Base-by-base conservation (phyloP, 2,113 vertebrate species). In the Anser cygnoides region DNA sequence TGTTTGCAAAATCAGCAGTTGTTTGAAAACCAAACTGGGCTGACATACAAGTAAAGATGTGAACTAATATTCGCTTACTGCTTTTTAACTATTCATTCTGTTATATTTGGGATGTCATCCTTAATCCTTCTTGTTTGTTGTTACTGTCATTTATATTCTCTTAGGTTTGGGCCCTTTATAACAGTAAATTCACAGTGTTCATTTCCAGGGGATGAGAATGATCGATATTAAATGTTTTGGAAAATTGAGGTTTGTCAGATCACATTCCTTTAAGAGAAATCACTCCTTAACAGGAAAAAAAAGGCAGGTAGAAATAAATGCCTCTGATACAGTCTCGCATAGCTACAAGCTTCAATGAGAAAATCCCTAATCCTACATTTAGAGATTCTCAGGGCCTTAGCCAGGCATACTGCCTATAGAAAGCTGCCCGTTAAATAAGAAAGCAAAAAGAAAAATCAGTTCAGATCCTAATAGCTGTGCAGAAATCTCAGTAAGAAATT, bases 251-350 rank as follows among this genome's bases (percentile, higher is more conserved):
- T 92, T 88, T 76, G 46, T 92, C 55, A 55, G 59, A 55, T 55
- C 1, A 1, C 35, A 31, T 84, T 93, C 37, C 26, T 85, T 28
- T 50, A 75, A 81, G 31, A 87, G 31, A 33, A 78, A 80, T 83
- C 3, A 4, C 26, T 37, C 20, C 31, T 75, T 72, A 87, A 62
- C 13, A 76, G 39, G 26, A 33, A 33, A 62, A 39, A 43, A 57
- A n/a, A 6, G 7, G 2, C 7, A 7, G 1, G 12, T 2, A 9
- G 29, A 7, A 49, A 18, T 18, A n/a, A 26, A 16, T 21, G 25
- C 33, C 15, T 90, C 21, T 46, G 62, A 58, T 87, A 67, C 19
- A 61, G 35, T 54, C 93, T 70, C 61, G 11, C 10, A 7, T 61
- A 84, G 29, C 83, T 84, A 16, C 39, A 78, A 28, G 12, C 41